A percentile compares a stretch with the other conserved stretches of the same genome.
phyloP scores from a whole-genome alignment of 2,113 vertebrate species.

The Chaetorhynchus papuensis region DNA sequence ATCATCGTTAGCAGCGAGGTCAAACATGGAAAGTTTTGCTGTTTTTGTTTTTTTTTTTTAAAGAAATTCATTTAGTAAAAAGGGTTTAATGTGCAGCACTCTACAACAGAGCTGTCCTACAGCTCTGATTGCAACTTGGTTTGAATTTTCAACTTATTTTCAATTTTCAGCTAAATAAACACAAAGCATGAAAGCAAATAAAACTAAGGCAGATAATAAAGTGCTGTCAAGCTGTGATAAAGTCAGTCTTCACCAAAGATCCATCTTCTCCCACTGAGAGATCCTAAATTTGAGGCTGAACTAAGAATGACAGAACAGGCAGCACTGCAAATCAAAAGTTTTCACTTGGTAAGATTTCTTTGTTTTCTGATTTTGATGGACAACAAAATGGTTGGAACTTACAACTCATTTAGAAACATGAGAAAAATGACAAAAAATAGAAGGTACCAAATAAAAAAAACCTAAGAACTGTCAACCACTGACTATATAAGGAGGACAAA shows the following conservation, averaged over 20 bases:
- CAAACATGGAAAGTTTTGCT: not conserved
- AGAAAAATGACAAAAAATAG: conserved; percentile 14
- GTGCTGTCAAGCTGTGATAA: conserved; percentile 40
- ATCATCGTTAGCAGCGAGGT: not conserved
- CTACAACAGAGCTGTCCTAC: not conserved
- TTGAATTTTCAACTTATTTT: conserved; percentile 17
- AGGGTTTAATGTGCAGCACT: not conserved
- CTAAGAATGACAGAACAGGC: conserved; percentile 20
- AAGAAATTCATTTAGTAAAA: not conserved
- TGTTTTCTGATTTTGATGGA: conserved; percentile 38
- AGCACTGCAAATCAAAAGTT: not conserved
- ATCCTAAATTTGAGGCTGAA: conserved; percentile 41
- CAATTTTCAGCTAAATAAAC: conserved; percentile 37
- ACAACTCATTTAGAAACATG: not conserved
- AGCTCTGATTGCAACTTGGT: not conserved
- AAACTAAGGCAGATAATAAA: conserved; percentile 9
- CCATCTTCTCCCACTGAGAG: conserved; percentile 33
- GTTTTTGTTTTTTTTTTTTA: rapidly evolving
- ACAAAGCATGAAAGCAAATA: conserved; percentile 10
- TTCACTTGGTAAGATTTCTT: not conserved
- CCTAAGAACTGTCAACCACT: not conserved
- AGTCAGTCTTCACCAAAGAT: conserved; percentile 33
- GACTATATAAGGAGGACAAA: not conserved
- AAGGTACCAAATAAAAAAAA: not conserved
- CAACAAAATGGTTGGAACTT: conserved; percentile 19